Conservation (phyloP, 2,113 vertebrate genomes). For the Haplochromis vanheusdeni region DNA sequence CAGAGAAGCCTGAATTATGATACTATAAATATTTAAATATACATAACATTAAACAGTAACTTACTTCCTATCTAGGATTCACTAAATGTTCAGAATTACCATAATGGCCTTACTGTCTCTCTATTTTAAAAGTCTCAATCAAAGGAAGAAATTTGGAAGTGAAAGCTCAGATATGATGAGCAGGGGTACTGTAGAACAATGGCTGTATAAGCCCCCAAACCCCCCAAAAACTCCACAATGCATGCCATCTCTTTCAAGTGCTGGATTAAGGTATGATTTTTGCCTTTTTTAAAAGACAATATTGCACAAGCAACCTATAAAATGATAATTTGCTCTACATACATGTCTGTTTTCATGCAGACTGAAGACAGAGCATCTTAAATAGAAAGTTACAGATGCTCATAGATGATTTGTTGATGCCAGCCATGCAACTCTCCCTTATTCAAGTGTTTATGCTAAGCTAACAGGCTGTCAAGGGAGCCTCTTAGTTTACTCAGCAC, state of each 20-base stretch:
- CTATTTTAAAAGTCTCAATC: not conserved
- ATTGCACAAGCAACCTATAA: not conserved
- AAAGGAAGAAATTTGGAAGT: not conserved
- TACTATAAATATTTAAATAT: not conserved
- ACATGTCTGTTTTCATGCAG: not conserved
- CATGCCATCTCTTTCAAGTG: not conserved
- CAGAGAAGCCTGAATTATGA: not conserved
- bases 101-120: not conserved
- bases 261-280: not conserved
- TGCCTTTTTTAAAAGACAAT: not conserved
- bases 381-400: not conserved
- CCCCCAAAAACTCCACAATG: not conserved
- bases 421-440: not conserved
- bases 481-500: not conserved
- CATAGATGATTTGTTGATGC: not conserved
- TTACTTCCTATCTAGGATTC: not conserved
- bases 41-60: not conserved
- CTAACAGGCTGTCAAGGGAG: not conserved
- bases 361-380: not conserved
- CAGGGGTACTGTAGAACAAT: not conserved
- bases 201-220: rapidly evolving
- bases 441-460: not conserved
- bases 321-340: not conserved
- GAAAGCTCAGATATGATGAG: not conserved
- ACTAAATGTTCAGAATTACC: not conserved